Evolutionary conservation across 1,140 invertebrate genomes (phyloP).

Genomic region (Neodiprion pinetum): DNA sequence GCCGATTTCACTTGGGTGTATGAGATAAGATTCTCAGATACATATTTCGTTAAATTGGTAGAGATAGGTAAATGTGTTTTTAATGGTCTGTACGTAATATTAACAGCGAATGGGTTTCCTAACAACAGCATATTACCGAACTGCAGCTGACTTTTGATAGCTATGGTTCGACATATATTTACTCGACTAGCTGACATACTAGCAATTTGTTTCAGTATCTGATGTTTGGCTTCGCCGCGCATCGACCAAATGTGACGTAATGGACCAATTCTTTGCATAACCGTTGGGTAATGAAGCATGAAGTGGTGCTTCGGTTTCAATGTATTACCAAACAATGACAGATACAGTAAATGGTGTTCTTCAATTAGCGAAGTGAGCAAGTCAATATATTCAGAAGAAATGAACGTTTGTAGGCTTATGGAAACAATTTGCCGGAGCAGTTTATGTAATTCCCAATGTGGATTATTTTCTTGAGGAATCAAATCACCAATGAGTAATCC

Average conservation of each 20-base stretch:
- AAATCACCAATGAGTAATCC: slow-evolving; percentile 16
- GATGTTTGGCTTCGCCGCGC: slow-evolving; percentile 28
- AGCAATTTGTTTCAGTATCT: slow-evolving; percentile 25
- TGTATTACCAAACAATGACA: slow-evolving; percentile 21
- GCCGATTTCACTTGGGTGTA: not conserved
- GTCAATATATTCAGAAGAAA: slow-evolving; percentile 19
- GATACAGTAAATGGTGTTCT: slow-evolving; percentile 27
- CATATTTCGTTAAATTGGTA: slow-evolving; percentile 14
- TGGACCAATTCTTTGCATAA: slow-evolving; percentile 25
- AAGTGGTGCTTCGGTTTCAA: slow-evolving; percentile 28
- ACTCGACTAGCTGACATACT: slow-evolving; percentile 17
- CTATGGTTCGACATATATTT: slow-evolving; percentile 25
- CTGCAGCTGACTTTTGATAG: slow-evolving; percentile 26
- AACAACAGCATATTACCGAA: slow-evolving; percentile 15
- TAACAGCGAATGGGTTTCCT: not conserved
- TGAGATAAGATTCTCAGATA: not conserved
- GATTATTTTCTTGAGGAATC: slow-evolving; percentile 15
- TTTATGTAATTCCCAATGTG: slow-evolving; percentile 22
- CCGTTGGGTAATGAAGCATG: slow-evolving; percentile 24
- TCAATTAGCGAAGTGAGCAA: slow-evolving; percentile 21
- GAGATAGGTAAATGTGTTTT: not conserved
- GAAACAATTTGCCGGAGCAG: slow-evolving; percentile 22
- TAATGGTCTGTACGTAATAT: not conserved
- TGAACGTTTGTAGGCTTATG: slow-evolving; percentile 12
- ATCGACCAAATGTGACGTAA: slow-evolving; percentile 26